phyloP scores from a whole-genome alignment of 2,888 invertebrate genomes.

The Nymphalis urticae region DNA sequence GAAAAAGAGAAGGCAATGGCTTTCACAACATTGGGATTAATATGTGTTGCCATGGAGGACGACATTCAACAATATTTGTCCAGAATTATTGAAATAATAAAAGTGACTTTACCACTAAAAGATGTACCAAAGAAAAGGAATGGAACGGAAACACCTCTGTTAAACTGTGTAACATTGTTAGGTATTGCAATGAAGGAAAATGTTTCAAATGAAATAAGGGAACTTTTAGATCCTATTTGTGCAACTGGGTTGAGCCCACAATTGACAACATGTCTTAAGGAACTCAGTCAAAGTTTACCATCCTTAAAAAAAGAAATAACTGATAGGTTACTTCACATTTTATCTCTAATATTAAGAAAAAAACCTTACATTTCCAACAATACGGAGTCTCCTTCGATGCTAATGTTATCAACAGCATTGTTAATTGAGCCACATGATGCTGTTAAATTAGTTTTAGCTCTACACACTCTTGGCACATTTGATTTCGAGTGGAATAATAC shows the following conservation, averaged over 20 bases:
- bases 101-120: slow-evolving; percentile 87
- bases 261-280: slow-evolving; percentile 94
- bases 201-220: slow-evolving; percentile 89
- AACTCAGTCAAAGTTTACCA: slow-evolving; percentile 94
- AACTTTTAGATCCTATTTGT: slow-evolving; percentile 94
- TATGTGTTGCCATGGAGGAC: slow-evolving; percentile 93
- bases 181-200: slow-evolving; percentile 92
- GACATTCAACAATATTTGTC: slow-evolving; percentile 90
- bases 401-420: slow-evolving; percentile 66
- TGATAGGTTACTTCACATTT: slow-evolving; percentile 93
- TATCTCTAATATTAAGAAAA: slow-evolving; percentile 94
- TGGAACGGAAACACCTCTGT: slow-evolving; percentile 91
- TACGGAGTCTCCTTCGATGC: slow-evolving; percentile 71
- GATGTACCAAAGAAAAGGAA: slow-evolving; percentile 89
- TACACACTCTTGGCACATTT: slow-evolving; percentile 94
- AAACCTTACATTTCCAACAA: slow-evolving; percentile 86
- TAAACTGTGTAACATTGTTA: slow-evolving; percentile 96
- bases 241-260: slow-evolving; percentile 94
- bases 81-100: slow-evolving; percentile 92
- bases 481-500: slow-evolving; percentile 95
- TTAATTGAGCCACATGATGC: slow-evolving; percentile 86
- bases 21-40: slow-evolving; percentile 94
- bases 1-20: slow-evolving; percentile 94
- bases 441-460: slow-evolving; percentile 93
- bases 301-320: slow-evolving; percentile 94